A percentile compares a stretch with the other conserved stretches of the same genome.
phyloP scores from a whole-genome alignment of 2,113 vertebrate genomes.

The Spheniscus mendiculus region DNA sequence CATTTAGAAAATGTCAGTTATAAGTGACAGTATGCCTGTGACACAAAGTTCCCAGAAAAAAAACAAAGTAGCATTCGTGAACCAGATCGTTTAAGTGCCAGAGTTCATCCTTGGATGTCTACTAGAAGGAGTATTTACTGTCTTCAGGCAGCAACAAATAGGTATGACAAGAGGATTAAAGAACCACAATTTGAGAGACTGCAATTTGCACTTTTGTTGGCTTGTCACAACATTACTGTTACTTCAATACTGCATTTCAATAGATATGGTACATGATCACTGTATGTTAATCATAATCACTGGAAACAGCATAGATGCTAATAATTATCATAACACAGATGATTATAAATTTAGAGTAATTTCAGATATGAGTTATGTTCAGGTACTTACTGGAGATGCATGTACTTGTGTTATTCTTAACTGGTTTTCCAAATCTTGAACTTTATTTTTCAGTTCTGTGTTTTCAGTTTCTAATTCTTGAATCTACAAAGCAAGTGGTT shows the following conservation, averaged over 20 bases:
- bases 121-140: background rate
- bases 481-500: slow-evolving; percentile 83
- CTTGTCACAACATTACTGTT: background rate
- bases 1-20: background rate
- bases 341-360: background rate
- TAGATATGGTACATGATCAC: background rate
- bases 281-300: background rate
- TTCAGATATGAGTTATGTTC: background rate
- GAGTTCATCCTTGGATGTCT: background rate
- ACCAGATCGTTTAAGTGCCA: background rate
- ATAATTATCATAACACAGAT: background rate
- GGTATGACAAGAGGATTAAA: background rate
- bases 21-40: background rate
- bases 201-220: background rate
- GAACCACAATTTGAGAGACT: background rate
- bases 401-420: slow-evolving; percentile 85
- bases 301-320: background rate
- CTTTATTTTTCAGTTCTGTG: slow-evolving; percentile 91
- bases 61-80: background rate
- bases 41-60: background rate
- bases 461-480: slow-evolving; percentile 98
- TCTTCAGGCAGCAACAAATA: background rate
- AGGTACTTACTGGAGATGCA: slow-evolving; percentile 84
- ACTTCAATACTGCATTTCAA: background rate
- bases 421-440: slow-evolving; percentile 92